Conservation (phyloP, 35 echinoderm and acorn worm species). For the Ophioderma brevispina region DNA sequence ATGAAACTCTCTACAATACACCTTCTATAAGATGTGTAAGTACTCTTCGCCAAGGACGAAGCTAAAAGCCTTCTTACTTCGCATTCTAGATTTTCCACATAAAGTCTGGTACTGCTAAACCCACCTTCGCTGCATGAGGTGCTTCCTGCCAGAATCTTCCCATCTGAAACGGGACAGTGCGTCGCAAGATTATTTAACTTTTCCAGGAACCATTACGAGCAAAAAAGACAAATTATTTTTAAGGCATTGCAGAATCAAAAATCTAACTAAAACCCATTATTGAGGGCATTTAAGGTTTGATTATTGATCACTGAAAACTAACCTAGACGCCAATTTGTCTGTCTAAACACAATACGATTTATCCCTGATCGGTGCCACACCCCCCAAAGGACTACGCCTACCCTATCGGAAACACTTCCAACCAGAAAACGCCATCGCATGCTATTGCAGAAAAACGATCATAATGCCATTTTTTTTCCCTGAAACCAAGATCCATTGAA, state of each 20-base stretch:
- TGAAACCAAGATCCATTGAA: constrained; percentile 27
- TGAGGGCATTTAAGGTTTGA: no score
- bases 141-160: not conserved
- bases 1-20: not conserved
- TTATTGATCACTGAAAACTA: constrained; percentile 29
- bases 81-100: not conserved
- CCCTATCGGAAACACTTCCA: constrained; percentile 28
- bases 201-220: constrained; percentile 30
- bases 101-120: not conserved
- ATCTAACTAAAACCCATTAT: constrained; percentile 32
- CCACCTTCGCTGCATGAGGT: not conserved
- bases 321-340: constrained; percentile 28
- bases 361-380: not conserved
- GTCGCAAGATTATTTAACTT: constrained; percentile 41
- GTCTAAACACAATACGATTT: constrained; percentile 25
- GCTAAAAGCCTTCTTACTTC: not conserved
- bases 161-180: constrained; percentile 40
- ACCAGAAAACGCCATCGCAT: constrained; percentile 27
- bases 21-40: not conserved
- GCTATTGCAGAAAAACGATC: not conserved
- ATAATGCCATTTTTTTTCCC: not conserved
- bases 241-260: constrained; percentile 29
- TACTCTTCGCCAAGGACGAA: not conserved
- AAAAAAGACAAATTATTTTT: constrained; percentile 6
- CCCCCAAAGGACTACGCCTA: constrained; percentile 22